Percentiles rank a stretch among this genome's conserved stretches.
phyloP scores from a whole-genome alignment of 2,113 vertebrate genomes.

The Felis chaus region DNA sequence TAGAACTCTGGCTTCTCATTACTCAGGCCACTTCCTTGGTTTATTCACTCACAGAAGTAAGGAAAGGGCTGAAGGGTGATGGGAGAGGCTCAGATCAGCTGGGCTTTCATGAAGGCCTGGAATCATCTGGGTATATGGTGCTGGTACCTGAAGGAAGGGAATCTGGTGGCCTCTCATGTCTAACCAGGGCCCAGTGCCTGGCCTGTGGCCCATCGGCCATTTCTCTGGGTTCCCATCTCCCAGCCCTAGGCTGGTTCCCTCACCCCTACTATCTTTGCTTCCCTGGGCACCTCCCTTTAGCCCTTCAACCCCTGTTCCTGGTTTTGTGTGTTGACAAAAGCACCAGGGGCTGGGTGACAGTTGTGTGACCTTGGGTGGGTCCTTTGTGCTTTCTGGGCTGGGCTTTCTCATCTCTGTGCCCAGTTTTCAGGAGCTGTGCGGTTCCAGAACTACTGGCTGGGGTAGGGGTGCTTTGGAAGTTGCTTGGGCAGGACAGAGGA shows the following conservation, averaged over 20 bases:
- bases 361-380: not conserved
- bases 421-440: not conserved
- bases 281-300: not conserved
- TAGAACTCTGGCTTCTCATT: not conserved
- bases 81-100: not conserved
- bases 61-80: not conserved
- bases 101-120: not conserved
- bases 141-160: not conserved
- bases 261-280: not conserved
- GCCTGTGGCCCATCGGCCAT: not conserved
- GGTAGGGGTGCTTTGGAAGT: not conserved
- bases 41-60: not conserved
- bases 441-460: not conserved
- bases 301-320: not conserved
- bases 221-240: not conserved
- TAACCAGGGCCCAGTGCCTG: not conserved
- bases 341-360: not conserved
- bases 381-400: not conserved
- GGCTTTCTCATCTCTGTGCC: not conserved
- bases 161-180: not conserved
- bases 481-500: rapidly evolving
- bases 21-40: not conserved
- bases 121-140: not conserved
- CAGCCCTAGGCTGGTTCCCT: not conserved
- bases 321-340: not conserved